Base-by-base conservation (phyloP, 2,797 vertebrate species). In the Chanos chanos region DNA sequence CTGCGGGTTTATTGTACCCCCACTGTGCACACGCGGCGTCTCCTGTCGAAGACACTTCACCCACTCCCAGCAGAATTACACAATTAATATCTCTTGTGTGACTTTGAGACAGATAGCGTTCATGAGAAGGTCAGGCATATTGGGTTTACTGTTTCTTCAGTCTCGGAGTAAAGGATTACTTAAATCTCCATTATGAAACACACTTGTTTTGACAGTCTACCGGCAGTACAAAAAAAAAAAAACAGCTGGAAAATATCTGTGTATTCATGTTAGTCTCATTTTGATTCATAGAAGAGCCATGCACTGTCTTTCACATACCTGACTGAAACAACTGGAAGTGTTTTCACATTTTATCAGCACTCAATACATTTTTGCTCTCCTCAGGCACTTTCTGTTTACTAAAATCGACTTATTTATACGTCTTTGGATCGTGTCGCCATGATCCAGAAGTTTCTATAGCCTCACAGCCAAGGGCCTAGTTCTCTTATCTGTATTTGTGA, bases 71-170 rank as follows among this genome's bases (percentile, higher is more conserved):
- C 72, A 72, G 85, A 81, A 67, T 83, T 81, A 65, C 81, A 70
- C 85, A 83, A 86, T 89, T 86, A 86, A 82, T 81, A 83, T 81
- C 69, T 71, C 43, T 75, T 82, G 81, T 80, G 77, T 78, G 77
- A 81, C 82, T 71, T 77, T 79, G 74, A 80, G 78, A 73, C 77
- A 77, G 81, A 73, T 73, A 66, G 77, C 70, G 61, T 67, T 66
- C 65, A 36, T 49, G 52, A 72, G 75, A 83, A 81, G 83, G 79
- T 82, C 77, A 75, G 72, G 70, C 75, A 69, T 75, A 55, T 80
- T 78, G 77, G 71, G 85, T 85, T 83, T 81, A 83, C 74, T 70
- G 61, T 72, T 66, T 71, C 64, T 69, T 66, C 75, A 72, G 77
- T 71, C 72, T 66, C 55, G 70, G 61, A 68, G 66, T 71, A 72